These are phyloP conservation scores for Myodes glareolus DNA, from an alignment of 2,113 vertebrate genomes.

Conservation along the genomic window DNA sequence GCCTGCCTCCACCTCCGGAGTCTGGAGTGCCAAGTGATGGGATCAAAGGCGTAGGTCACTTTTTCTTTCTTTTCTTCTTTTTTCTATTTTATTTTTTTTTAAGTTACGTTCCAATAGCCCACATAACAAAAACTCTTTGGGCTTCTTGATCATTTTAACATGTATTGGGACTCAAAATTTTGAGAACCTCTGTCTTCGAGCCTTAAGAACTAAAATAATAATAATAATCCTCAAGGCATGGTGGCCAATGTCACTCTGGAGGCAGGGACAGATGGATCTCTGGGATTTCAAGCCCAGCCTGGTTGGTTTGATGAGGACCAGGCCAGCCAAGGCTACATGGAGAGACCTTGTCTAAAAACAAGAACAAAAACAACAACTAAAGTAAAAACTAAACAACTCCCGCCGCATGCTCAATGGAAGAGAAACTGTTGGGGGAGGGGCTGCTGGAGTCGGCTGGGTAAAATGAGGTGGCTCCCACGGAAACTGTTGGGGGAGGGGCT, in stretches of 20 bases:
- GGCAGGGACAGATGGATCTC: background rate
- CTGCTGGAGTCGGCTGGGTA: background rate
- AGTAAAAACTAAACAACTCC: background rate
- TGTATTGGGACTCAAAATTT: background rate
- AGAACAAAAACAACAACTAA: background rate
- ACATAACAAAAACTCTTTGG: constrained; percentile 31
- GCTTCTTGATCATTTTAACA: constrained; percentile 40
- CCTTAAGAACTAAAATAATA: no score
- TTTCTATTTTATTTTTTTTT: background rate
- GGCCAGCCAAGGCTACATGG: background rate
- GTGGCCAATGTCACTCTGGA: background rate
- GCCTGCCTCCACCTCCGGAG: background rate
- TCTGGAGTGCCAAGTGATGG: background rate
- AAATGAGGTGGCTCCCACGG: background rate
- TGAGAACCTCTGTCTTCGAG: background rate
- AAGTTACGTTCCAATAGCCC: background rate
- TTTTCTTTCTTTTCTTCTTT: background rate
- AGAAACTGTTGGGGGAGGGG: background rate
- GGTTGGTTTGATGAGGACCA: background rate
- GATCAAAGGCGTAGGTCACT: background rate
- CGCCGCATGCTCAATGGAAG: background rate
- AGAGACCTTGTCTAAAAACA: background rate
- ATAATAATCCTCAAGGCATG: no score
- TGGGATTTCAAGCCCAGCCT: background rate
- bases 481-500: background rate